Evolutionary conservation across 2,888 invertebrate genomes (phyloP).

Genomic region (Drosophila helvetica): DNA sequence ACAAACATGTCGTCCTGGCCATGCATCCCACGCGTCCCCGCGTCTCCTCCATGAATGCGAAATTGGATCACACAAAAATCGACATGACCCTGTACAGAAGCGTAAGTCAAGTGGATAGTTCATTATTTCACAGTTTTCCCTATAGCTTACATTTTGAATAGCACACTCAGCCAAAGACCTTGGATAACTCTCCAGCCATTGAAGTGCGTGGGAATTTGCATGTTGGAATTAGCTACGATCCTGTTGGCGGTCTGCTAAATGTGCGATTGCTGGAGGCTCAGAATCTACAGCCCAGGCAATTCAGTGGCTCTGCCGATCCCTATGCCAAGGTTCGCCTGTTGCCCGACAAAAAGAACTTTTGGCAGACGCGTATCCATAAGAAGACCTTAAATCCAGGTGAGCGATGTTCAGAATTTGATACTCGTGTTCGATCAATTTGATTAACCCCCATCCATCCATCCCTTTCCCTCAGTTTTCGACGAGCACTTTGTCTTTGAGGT

Average conservation of each 20-base stretch:
- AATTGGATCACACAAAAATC: slow-evolving; percentile 87
- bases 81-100: slow-evolving; percentile 86
- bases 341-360: slow-evolving; percentile 86
- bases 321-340: slow-evolving; percentile 87
- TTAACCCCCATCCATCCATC: background rate
- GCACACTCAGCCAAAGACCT: slow-evolving; percentile 82
- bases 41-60: slow-evolving; percentile 87
- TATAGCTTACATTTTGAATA: slow-evolving; percentile 15
- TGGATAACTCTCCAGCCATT: slow-evolving; percentile 76
- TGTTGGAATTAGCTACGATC: slow-evolving; percentile 87
- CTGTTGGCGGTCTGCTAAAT: slow-evolving; percentile 87
- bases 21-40: slow-evolving; percentile 84
- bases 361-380: slow-evolving; percentile 87
- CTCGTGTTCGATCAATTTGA: too few species aligned
- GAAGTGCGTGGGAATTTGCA: slow-evolving; percentile 87
- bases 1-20: slow-evolving; percentile 86
- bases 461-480: slow-evolving; percentile 85
- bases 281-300: slow-evolving; percentile 86
- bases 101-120: too few species aligned
- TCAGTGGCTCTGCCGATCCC: slow-evolving; percentile 87
- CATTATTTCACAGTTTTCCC: too few species aligned
- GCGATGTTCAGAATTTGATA: slow-evolving; percentile 14
- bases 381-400: slow-evolving; percentile 87
- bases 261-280: slow-evolving; percentile 87
- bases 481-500: slow-evolving; percentile 89